Evolutionary conservation across 2,888 invertebrate genomes (phyloP).

Genomic region (Epinotia bilunana): DNA sequence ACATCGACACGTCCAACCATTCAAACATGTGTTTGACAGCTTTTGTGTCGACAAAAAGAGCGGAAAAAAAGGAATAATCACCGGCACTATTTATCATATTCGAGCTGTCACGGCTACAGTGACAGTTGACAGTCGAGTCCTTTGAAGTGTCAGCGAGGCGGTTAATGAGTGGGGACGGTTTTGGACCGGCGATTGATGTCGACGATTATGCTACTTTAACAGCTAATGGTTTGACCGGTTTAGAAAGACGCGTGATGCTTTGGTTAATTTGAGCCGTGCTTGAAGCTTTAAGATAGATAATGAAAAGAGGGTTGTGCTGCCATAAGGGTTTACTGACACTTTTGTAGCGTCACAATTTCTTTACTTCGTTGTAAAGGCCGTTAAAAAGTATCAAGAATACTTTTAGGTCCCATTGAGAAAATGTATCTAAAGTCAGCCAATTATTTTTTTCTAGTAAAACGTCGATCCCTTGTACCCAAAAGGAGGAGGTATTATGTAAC

Average conservation of each 20-base stretch:
- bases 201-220: constrained; percentile 36
- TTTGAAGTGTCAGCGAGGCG: constrained; percentile 71
- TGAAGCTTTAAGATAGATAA: background rate
- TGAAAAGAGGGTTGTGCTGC: too few species aligned
- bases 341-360: too few species aligned
- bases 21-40: constrained; percentile 61
- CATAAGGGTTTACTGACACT: too few species aligned
- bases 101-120: constrained; percentile 60
- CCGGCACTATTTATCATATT: constrained; percentile 73
- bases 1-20: constrained; percentile 49
- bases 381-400: too few species aligned
- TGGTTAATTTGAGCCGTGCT: constrained; percentile 9
- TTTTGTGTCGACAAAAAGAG: constrained; percentile 63
- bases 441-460: too few species aligned
- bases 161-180: constrained; percentile 65
- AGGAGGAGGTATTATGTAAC: too few species aligned
- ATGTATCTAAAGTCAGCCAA: too few species aligned
- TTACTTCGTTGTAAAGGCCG: too few species aligned
- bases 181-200: constrained; percentile 48
- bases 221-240: constrained; percentile 41
- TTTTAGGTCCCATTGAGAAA: too few species aligned
- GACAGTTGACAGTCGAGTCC: constrained; percentile 57
- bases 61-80: constrained; percentile 63
- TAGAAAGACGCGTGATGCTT: constrained; percentile 28
- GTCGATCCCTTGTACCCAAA: too few species aligned